A percentile compares a stretch with the other conserved stretches of the same genome.
phyloP scores from a whole-genome alignment of 1,140 invertebrate species.

The Drosophila nebulosa region DNA sequence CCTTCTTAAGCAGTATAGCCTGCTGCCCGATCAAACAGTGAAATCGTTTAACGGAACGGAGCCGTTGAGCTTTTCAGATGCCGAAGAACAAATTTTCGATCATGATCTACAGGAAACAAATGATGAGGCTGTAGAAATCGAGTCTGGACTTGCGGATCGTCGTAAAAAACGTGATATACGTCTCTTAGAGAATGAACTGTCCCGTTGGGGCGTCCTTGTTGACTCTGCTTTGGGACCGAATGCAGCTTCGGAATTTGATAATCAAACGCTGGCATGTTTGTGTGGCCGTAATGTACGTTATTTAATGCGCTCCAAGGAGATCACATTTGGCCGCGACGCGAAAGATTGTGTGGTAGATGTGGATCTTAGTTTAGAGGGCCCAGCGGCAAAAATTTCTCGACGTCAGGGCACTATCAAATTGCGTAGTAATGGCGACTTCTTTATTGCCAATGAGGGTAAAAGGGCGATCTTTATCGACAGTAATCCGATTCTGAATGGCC shows the following conservation, averaged over 20 bases:
- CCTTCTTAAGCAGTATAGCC: slow-evolving; percentile 94
- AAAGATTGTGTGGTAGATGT: slow-evolving; percentile 97
- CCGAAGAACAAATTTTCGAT: slow-evolving; percentile 94
- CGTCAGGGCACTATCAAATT: slow-evolving; percentile 94
- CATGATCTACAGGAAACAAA: slow-evolving; percentile 89
- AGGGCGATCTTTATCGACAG: slow-evolving; percentile 96
- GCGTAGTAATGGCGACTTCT: slow-evolving; percentile 95
- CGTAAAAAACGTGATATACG: slow-evolving; percentile 90
- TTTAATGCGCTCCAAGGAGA: slow-evolving; percentile 97
- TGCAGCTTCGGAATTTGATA: slow-evolving; percentile 91
- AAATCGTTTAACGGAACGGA: slow-evolving; percentile 83
- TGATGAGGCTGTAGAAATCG: slow-evolving; percentile 87
- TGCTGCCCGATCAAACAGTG: slow-evolving; percentile 94
- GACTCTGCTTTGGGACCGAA: slow-evolving; percentile 92
- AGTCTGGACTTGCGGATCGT: slow-evolving; percentile 86
- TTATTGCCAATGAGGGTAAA: slow-evolving; percentile 96
- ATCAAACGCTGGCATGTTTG: slow-evolving; percentile 96
- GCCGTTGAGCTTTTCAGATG: slow-evolving; percentile 93
- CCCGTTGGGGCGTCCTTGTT: slow-evolving; percentile 96
- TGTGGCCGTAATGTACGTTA: slow-evolving; percentile 95
- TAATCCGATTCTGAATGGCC: slow-evolving; percentile 92
- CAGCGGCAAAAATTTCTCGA: slow-evolving; percentile 91
- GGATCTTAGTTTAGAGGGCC: slow-evolving; percentile 95
- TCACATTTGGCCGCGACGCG: slow-evolving; percentile 94
- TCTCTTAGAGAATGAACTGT: slow-evolving; percentile 92